Percentiles rank a stretch among this genome's conserved stretches.
Evolutionary conservation across 2,113 vertebrate genomes (phyloP).

Genomic region (Columbina picui): DNA sequence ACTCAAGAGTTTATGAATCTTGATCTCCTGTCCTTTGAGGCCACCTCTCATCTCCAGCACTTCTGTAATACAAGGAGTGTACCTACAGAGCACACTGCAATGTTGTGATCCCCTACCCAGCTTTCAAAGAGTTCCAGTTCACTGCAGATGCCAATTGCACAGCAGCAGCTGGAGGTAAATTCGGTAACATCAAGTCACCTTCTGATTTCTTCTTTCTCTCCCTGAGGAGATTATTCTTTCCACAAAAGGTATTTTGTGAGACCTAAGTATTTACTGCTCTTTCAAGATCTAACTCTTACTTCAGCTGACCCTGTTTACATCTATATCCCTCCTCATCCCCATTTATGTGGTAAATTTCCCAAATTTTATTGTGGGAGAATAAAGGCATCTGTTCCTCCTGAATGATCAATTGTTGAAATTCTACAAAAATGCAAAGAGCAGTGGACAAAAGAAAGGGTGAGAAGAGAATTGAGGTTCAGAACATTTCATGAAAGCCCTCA

Average conservation of each 20-base stretch:
- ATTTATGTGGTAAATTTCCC: conserved; percentile 18
- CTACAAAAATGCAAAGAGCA: neutral
- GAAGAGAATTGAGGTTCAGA: conserved; percentile 16
- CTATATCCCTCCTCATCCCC: neutral
- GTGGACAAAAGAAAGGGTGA: conserved; percentile 41
- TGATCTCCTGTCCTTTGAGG: neutral
- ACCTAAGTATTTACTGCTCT: conserved; percentile 34
- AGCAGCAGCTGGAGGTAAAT: neutral
- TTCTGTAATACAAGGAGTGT: neutral
- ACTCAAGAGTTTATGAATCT: neutral
- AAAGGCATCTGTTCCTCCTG: conserved; percentile 13
- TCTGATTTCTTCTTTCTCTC: neutral
- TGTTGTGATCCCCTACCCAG: neutral
- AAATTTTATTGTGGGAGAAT: neutral
- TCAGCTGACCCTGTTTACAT: conserved; percentile 3
- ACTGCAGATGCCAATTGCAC: neutral
- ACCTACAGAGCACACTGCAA: neutral
- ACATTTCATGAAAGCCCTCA: conserved; percentile 23
- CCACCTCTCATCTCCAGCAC: neutral
- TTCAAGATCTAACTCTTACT: conserved; percentile 14
- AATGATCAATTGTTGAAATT: conserved; percentile 40
- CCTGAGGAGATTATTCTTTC: neutral
- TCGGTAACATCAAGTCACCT: neutral
- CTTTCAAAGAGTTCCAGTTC: neutral
- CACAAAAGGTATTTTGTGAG: neutral